phyloP scores from a whole-genome alignment of 2,113 vertebrate genomes.

The Etheostoma cragini region DNA sequence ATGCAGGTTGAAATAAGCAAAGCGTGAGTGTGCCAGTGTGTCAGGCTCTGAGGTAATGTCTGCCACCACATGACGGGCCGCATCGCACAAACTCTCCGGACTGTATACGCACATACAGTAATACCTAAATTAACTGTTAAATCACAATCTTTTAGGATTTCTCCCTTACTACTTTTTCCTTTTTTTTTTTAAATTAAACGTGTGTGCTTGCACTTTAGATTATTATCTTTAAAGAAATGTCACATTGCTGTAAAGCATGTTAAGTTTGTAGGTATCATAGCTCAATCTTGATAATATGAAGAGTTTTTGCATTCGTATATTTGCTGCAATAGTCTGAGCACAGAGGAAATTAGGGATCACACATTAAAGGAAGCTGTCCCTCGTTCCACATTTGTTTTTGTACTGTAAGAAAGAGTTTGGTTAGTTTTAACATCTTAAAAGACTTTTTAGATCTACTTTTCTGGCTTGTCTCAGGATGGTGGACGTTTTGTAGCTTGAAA shows the following conservation, averaged over 20 bases:
- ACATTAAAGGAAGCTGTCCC: slow-evolving; percentile 5
- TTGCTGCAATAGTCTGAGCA: slow-evolving; percentile 42
- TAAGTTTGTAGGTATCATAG: slow-evolving; percentile 50
- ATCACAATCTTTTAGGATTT: slow-evolving; percentile 53
- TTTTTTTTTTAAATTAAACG: slow-evolving; percentile 21
- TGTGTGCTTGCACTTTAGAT: slow-evolving; percentile 81
- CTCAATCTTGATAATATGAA: slow-evolving; percentile 34
- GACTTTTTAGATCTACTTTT: slow-evolving; percentile 10
- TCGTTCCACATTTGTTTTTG: background rate
- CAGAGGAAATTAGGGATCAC: slow-evolving; percentile 34
- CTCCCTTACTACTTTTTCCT: slow-evolving; percentile 8
- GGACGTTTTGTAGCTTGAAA: slow-evolving; percentile 45
- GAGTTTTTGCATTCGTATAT: slow-evolving; percentile 22
- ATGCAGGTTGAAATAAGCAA: slow-evolving; percentile 52
- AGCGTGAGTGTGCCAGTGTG: slow-evolving; percentile 49
- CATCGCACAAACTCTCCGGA: slow-evolving; percentile 41
- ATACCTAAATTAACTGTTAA: slow-evolving; percentile 4
- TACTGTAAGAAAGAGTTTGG: slow-evolving; percentile 10
- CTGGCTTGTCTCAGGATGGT: slow-evolving; percentile 63
- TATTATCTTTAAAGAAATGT: slow-evolving; percentile 39
- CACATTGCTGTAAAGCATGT: slow-evolving; percentile 60
- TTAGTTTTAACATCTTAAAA: slow-evolving; percentile 16
- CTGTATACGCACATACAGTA: slow-evolving; percentile 18
- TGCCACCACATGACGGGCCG: slow-evolving; percentile 74
- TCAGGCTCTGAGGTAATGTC: slow-evolving; percentile 72